phyloP scores from a whole-genome alignment of 2,888 invertebrate genomes.

The Phortica okadai region DNA sequence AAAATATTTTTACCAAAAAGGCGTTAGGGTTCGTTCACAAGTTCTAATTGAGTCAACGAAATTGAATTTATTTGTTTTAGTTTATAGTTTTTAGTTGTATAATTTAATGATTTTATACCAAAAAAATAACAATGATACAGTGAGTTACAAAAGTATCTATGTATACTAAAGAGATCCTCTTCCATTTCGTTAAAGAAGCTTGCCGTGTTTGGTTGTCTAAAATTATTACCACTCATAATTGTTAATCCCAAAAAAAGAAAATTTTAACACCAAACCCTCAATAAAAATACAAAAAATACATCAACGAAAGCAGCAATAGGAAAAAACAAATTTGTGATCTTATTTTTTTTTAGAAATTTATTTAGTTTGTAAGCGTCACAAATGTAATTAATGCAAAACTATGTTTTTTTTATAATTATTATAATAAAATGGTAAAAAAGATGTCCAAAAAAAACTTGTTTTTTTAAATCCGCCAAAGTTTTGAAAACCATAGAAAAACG shows the following conservation, averaged over 20 bases:
- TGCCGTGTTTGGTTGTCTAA: constrained; percentile 6
- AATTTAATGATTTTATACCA: constrained; percentile 25
- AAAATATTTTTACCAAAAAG: constrained; percentile 18
- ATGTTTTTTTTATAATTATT: constrained; percentile 12
- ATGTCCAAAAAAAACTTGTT: not conserved
- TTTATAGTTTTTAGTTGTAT: constrained; percentile 6
- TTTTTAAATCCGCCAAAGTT: not conserved
- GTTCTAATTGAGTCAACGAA: not conserved
- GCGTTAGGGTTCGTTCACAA: constrained; percentile 10
- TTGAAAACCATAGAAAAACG: too few species aligned
- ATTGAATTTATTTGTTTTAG: not conserved
- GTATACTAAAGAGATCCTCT: not conserved
- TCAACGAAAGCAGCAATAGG: not conserved
- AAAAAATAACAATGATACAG: constrained; percentile 10
- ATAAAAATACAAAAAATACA: not conserved
- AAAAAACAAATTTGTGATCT: not conserved
- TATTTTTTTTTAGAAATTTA: constrained; percentile 26
- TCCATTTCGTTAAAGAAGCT: constrained; percentile 16
- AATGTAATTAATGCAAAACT: not conserved
- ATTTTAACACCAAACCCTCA: not conserved
- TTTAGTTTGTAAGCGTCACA: constrained; percentile 22
- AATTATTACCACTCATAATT: not conserved
- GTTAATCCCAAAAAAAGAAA: not conserved
- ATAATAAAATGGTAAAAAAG: constrained; percentile 28
- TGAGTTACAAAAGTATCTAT: not conserved